These are phyloP conservation scores for Andricus quercusramuli DNA, from an alignment of 2,888 invertebrate genomes.

Conservation along the genomic window DNA sequence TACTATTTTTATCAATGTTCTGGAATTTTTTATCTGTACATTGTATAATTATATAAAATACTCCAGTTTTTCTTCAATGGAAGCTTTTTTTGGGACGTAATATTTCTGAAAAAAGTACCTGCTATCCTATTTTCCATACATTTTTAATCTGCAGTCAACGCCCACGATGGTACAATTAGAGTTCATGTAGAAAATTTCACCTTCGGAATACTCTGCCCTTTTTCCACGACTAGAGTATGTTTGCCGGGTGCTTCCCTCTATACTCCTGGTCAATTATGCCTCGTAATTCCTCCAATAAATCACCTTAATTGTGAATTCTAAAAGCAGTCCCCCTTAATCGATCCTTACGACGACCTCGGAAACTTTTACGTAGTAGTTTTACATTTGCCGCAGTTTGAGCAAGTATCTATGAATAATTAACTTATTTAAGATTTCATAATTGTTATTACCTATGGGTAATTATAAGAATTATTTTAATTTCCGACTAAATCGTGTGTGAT, in stretches of 20 bases:
- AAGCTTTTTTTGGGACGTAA: too few relatives aligned
- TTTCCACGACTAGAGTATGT: not conserved
- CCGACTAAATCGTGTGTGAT: too few relatives aligned
- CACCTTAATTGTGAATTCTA: not conserved
- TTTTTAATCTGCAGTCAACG: not conserved
- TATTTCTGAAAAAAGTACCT: too few relatives aligned
- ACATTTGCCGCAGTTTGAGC: not conserved
- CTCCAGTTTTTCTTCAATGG: too few relatives aligned
- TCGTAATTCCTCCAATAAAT: conserved; percentile 6
- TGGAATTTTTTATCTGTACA: too few relatives aligned
- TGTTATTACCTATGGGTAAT: too few relatives aligned
- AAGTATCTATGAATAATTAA: too few relatives aligned
- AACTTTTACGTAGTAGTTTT: not conserved
- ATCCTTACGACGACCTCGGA: not conserved
- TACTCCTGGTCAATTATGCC: not conserved
- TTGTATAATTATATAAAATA: too few relatives aligned
- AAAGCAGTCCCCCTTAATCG: not conserved
- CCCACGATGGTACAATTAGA: conserved; percentile 1
- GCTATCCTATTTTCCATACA: not conserved
- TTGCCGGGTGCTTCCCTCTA: not conserved
- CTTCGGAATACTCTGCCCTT: not conserved
- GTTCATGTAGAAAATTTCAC: not conserved
- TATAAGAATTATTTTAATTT: too few relatives aligned
- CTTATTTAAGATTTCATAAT: too few relatives aligned
- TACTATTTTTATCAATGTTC: too few relatives aligned